Base-by-base conservation (phyloP, 2,113 vertebrate genomes). In the Setophaga coronata region DNA sequence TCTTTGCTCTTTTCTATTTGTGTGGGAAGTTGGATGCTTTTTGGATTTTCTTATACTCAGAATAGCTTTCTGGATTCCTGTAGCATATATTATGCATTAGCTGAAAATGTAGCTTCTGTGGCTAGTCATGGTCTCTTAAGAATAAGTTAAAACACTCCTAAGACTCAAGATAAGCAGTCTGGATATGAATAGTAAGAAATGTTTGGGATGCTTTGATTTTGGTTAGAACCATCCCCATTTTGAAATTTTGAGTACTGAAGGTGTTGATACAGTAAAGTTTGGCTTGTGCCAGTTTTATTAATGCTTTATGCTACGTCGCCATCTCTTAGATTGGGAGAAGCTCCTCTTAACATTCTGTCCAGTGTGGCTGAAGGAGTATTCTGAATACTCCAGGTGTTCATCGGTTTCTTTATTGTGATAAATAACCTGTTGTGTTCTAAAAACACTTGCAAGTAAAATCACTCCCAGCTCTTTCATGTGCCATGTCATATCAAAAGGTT, bases 61-160 rank as follows among this genome's bases (percentile, higher is more conserved):
- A 97, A 96, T 91, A 95, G 77, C 56, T 79, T 91, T 92, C 83
- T 93, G 40, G 33, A 96, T 95, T 95, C 79, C 72, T 87, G 77
- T 80, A 50, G 56, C 79, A 90, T 93, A 53, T 94, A 95, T 97
- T 94, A 94, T 96, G 72, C 73, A 93, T 96, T 92, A 95, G 62
- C 45, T 93, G 86, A 93, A 94, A 95, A 76, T 74, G 56, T 48
- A 89, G 74, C 31, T 73, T 89, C 70, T 69, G 64, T 96, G 83
- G 45, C 65, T 87, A 87, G 74, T 86, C 76, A 58, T 1, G 1
- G 56, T 83, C 56, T 70, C 74, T 91, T 47, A 83, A 80, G 65
- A 91, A 94, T 78, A 95, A 85, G 72, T 78, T 64, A 67, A 84
- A 28, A 42, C 70, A 28, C 87, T 45, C 13, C 47, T 62, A 77